Conservation (phyloP, 2,888 invertebrate species). For the Melolontha melolontha region DNA sequence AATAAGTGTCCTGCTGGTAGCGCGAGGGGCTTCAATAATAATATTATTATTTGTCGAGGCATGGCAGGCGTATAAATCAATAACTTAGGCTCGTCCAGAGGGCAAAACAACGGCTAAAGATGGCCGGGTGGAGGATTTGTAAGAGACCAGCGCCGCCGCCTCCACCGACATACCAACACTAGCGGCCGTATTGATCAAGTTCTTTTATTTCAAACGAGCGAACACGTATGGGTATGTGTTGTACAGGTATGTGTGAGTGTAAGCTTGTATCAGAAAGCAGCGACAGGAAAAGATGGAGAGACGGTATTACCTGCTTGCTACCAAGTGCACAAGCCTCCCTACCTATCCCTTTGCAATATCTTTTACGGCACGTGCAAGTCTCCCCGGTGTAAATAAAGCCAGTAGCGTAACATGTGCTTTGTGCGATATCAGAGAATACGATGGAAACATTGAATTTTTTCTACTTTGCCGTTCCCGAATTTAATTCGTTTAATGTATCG, state of each 20-base stretch:
- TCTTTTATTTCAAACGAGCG: slow-evolving; percentile 17
- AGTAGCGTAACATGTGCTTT: no score
- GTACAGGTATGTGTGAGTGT: neutral
- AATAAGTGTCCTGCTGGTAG: neutral
- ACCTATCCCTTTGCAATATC: no score
- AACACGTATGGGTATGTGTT: neutral
- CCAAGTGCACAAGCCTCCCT: neutral
- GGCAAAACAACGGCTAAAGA: slow-evolving; percentile 21
- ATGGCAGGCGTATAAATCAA: slow-evolving; percentile 17
- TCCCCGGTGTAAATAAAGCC: no score
- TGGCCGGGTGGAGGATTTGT: slow-evolving; percentile 11
- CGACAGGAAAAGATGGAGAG: neutral
- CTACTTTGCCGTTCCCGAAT: no score
- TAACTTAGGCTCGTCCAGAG: slow-evolving; percentile 18
- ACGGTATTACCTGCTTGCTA: neutral
- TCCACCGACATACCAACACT: neutral
- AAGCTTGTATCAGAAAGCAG: neutral
- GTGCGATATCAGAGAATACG: no score
- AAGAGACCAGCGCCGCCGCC: neutral
- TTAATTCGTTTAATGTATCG: no score
- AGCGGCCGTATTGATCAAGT: slow-evolving; percentile 17
- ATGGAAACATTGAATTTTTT: no score
- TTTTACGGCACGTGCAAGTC: no score
- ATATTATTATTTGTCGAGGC: slow-evolving; percentile 16
- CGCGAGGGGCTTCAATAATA: neutral